Percentiles rank a stretch among this genome's conserved stretches.
Conservation (phyloP, 1,140 invertebrate genomes). For the Eulimnadia texana region DNA sequence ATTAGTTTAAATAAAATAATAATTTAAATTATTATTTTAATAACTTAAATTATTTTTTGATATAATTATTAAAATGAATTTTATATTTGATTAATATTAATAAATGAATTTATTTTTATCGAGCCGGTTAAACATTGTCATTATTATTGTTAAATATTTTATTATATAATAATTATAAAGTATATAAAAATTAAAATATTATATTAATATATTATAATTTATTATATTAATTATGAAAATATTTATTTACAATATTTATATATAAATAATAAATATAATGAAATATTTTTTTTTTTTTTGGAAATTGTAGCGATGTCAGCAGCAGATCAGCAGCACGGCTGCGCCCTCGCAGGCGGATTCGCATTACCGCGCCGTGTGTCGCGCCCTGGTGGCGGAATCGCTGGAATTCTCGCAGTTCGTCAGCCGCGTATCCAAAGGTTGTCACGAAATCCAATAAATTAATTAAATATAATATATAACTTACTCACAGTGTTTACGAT, state of each 20-base stretch:
- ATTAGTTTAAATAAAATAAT: background rate
- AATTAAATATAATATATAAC: no score
- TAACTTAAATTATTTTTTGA: no score
- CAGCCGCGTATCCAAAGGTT: slow-evolving; percentile 44
- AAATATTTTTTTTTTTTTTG: background rate
- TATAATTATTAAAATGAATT: no score
- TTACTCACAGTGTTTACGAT: no score
- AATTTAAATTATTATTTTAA: background rate
- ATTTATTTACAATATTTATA: background rate
- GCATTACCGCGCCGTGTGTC: slow-evolving; percentile 81
- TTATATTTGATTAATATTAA: no score
- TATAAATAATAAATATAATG: background rate
- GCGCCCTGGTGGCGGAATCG: slow-evolving; percentile 76
- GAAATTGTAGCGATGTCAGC: background rate
- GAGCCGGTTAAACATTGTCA: no score
- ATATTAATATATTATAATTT: no score
- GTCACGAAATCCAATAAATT: no score
- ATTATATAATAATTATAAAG: no score
- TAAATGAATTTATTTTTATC: no score
- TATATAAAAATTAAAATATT: no score
- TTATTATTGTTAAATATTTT: no score
- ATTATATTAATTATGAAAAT: background rate
- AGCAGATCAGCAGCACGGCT: slow-evolving; percentile 10
- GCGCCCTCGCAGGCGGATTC: slow-evolving; percentile 40
- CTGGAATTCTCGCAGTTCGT: slow-evolving; percentile 78